Evolutionary conservation across 2,797 vertebrate genomes (phyloP).

Genomic region (Uromys caudimaculatus): DNA sequence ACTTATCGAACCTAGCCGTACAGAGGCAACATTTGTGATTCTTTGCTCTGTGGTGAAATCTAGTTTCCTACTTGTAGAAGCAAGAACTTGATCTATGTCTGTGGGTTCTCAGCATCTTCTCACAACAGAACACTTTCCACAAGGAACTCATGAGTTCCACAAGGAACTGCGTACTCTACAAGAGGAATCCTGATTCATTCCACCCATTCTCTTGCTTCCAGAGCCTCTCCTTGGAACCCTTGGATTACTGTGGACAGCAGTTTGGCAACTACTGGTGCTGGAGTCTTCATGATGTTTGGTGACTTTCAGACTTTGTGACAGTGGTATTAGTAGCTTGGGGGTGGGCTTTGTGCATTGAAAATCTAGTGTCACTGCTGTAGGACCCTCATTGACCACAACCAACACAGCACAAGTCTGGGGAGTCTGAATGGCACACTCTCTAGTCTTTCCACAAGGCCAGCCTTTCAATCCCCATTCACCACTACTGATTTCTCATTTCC

Average conservation of each 20-base stretch:
- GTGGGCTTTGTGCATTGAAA: background rate
- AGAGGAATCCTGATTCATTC: background rate
- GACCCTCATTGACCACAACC: background rate
- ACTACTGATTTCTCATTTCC: background rate
- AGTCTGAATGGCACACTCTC: background rate
- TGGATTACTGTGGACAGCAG: background rate
- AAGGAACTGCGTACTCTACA: background rate
- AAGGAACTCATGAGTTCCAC: background rate
- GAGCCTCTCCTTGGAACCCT: background rate
- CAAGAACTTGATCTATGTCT: background rate
- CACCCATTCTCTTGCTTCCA: background rate
- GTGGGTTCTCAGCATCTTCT: background rate
- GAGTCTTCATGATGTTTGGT: background rate
- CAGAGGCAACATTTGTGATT: background rate
- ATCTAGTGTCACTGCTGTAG: too few relatives aligned
- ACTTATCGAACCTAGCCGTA: background rate
- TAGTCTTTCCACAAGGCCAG: fast-evolving
- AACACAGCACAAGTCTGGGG: fast-evolving
- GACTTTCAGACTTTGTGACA: background rate
- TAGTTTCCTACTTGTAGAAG: background rate
- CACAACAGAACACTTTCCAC: background rate
- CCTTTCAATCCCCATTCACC: background rate
- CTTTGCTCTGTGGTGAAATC: background rate
- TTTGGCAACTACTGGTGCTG: background rate
- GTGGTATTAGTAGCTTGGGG: too few relatives aligned